Evolutionary conservation across 2,113 vertebrate genomes (phyloP).

Genomic region (Excalfactoria chinensis): DNA sequence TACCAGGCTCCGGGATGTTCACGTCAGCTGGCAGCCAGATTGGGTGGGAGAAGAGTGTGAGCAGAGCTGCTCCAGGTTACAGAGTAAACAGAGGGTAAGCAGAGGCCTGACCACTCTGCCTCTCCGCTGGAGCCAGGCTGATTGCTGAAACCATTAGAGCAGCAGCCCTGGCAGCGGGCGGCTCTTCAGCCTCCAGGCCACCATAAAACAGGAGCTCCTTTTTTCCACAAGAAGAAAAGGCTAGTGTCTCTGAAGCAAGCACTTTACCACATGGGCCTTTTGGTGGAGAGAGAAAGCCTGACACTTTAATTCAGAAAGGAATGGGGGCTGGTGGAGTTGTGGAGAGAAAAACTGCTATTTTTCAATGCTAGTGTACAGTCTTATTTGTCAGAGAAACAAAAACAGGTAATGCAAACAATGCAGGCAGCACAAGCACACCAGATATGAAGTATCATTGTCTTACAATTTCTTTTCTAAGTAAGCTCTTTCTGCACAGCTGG

Average conservation of each 20-base stretch:
- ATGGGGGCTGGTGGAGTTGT: no score
- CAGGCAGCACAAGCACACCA: not conserved
- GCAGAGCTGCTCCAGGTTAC: not conserved
- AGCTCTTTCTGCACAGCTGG: not conserved
- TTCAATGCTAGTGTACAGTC: not conserved
- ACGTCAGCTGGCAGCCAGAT: not conserved
- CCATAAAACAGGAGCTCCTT: slow-evolving; percentile 79
- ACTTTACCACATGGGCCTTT: slow-evolving; percentile 79
- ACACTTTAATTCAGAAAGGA: not conserved
- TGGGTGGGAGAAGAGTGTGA: not conserved
- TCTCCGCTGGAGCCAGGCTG: slow-evolving; percentile 27
- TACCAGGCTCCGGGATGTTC: not conserved
- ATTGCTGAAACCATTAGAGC: slow-evolving; percentile 61
- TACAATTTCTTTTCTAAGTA: not conserved
- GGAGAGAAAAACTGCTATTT: not conserved
- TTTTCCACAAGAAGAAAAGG: slow-evolving; percentile 82
- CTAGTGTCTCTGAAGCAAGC: slow-evolving; percentile 76
- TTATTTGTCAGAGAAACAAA: not conserved
- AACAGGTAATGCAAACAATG: not conserved
- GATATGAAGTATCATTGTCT: not conserved
- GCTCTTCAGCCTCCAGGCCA: slow-evolving; percentile 71
- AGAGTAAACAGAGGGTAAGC: slow-evolving; percentile 13
- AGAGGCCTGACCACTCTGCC: not conserved
- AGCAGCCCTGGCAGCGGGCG: slow-evolving; percentile 55
- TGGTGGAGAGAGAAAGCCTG: slow-evolving; percentile 59